These are phyloP conservation scores for Ophion ventricosus DNA, from an alignment of 2,888 invertebrate species.

Conservation along the genomic window DNA sequence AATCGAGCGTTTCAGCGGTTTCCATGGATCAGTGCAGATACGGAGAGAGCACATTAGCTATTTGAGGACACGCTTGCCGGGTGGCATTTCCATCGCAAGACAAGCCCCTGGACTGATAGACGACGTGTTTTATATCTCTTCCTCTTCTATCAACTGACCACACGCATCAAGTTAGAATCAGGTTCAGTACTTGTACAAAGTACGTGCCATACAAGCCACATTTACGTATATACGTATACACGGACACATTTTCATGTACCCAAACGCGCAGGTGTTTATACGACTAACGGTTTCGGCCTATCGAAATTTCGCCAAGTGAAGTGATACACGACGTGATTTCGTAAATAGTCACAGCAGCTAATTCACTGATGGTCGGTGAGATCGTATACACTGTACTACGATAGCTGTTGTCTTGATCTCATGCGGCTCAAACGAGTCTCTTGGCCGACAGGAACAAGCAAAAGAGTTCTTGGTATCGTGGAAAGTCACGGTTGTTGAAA, in stretches of 20 bases:
- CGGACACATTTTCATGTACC: background rate
- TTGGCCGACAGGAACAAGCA: constrained; percentile 20
- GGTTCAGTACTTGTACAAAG: constrained; percentile 39
- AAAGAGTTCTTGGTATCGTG: constrained; percentile 71
- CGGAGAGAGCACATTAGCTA: constrained; percentile 18
- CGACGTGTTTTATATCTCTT: constrained; percentile 22
- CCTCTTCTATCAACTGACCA: constrained; percentile 42
- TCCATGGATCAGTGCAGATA: background rate
- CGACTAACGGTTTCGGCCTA: constrained; percentile 61
- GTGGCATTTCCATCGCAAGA: constrained; percentile 9
- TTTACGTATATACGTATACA: constrained; percentile 15
- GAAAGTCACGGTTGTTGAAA: constrained; percentile 69
- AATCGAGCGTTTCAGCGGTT: constrained; percentile 18
- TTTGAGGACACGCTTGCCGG: constrained; percentile 34
- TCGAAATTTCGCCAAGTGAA: constrained; percentile 60
- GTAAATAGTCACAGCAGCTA: constrained; percentile 28
- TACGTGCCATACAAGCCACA: constrained; percentile 46
- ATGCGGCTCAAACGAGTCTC: constrained; percentile 57
- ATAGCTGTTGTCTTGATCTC: constrained; percentile 37
- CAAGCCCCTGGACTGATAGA: constrained; percentile 46
- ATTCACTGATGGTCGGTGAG: constrained; percentile 37
- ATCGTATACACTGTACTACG: constrained; percentile 35
- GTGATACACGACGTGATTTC: constrained; percentile 28
- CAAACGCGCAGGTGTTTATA: background rate
- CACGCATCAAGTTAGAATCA: constrained; percentile 60